Base-by-base conservation (phyloP, 2,797 vertebrate species). In the Discoglossus pictus region DNA sequence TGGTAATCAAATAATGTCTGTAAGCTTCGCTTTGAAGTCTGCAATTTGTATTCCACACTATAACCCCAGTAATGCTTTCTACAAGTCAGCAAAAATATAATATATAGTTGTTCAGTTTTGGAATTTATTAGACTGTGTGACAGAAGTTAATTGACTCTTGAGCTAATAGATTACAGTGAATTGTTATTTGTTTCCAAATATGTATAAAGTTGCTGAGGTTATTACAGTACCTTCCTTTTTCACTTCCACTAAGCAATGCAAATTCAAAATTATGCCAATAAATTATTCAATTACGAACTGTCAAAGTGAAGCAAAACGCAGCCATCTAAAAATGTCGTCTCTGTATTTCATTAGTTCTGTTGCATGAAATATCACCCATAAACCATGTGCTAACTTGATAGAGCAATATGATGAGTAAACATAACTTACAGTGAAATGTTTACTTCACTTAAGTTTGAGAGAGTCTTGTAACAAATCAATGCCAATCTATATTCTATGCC, bases 1-100 rank as follows among this genome's bases (percentile, higher is more conserved):
- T 59, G 15, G 42, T 59, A 59, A 43, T 59, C 55, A 43, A 43
- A 59, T 43, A 59, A 24, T 40, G 24, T 59, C 18, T 15, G 6
- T 40, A 38, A 25, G 55, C 39, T 10, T 39, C 17, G 39, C 55
- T 43, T 58, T 58, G 55, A 40, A 40, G 54, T 56, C 11, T 20
- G 25, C 9, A 13, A 25, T 25, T 56, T 42, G 36, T 18, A 56
- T 24, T 10, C 20, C 10, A 11, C 4, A 21, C 12, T 15, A 38
- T 56, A 27, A 40, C 16, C 17, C 27, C 35, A 36, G 17, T 36
- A 20, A 38, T 0, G 6, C 43, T 59, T 56, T 13, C 55, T 17
- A 17, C 21, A 10, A 27, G 38, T 43, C 55, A 59, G 55, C 55
- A 39, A 2, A 24, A 58, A 16, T 15, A n/a, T 20, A 18, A 59